Base-by-base conservation (phyloP, 2,888 invertebrate genomes). In the Heliconius hortense region DNA sequence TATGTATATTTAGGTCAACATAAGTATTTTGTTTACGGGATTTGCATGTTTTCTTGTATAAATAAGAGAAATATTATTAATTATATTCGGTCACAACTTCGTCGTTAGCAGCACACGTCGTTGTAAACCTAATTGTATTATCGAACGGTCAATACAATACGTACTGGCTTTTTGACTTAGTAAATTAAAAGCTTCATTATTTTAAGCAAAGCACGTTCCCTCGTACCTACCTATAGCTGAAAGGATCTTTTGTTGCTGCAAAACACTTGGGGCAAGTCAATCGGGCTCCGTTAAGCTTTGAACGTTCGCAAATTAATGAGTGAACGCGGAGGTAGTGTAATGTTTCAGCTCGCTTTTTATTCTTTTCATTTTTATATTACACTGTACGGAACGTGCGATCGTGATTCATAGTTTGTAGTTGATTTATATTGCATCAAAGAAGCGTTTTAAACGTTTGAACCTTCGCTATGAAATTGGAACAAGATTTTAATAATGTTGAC, bases 221-320 rank as follows among this genome's bases (percentile, higher is more conserved):
- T 80, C 82, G 84, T 86, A 48, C 48, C 7, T 48, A 48, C 48
- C 21, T 48, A 87, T 84, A 84, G 85, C 79, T 90, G 89, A 91
- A 92, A 90, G 88, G 91, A 87, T 86, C 91, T 90, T 92, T 93
- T 93, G 91, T 92, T 90, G 82, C 82, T 83, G 86, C 88, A 89
- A 90, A 92, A 91, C 89, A 91, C 91, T 92, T 86, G 87, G 87
- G 88, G 86, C 84, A 85, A 93, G 92, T 93, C 93, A 92, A 92
- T 93, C 91, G 83, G 81, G 81, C 82, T 82, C 84, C 84, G 85
- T 84, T 86, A 86, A 85, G 87, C 91, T 91, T 92, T 92, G 87
- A 84, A 82, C 83, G 82, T 83, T 87, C 86, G 88, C 87, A 93
- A 93, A 92, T 93, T 93, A 93, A 93, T 90, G 93, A 90, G 86